These are phyloP conservation scores for Lottia gigantea DNA, from an alignment of 2,888 invertebrate genomes.

Conservation along the genomic window DNA sequence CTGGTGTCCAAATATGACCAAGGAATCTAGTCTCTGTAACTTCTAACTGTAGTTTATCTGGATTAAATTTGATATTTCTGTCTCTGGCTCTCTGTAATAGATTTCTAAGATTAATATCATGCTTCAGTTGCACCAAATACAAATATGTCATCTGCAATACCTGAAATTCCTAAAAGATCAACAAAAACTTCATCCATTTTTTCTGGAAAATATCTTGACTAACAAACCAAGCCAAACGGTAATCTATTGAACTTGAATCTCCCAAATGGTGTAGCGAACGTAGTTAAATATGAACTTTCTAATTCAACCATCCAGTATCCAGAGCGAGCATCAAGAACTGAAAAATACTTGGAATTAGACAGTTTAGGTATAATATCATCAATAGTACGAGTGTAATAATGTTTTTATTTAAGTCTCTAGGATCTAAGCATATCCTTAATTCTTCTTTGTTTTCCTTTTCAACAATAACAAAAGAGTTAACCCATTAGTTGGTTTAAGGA, in stretches of 20 bases:
- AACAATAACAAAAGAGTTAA: neutral
- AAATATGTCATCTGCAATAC: constrained; percentile 32
- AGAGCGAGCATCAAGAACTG: neutral
- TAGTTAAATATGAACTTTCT: constrained; percentile 3
- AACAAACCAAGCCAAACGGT: neutral
- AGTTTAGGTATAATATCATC: neutral
- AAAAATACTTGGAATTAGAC: neutral
- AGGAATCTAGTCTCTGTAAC: neutral
- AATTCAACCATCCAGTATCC: neutral
- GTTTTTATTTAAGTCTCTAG: neutral
- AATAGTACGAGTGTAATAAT: neutral
- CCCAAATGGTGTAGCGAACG: neutral
- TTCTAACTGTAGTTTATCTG: constrained; percentile 20
- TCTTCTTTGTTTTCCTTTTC: neutral
- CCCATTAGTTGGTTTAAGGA: neutral
- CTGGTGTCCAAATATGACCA: constrained; percentile 15
- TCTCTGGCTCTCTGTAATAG: constrained; percentile 21
- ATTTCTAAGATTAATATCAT: constrained; percentile 18
- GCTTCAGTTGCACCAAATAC: constrained; percentile 20
- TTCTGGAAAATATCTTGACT: constrained; percentile 28
- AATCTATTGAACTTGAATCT: neutral
- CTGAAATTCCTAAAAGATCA: constrained; percentile 17
- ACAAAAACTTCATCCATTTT: constrained; percentile 23
- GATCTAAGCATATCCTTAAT: neutral
- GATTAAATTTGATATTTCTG: constrained; percentile 6